Conservation (phyloP, 2,797 vertebrate genomes). For the Loris lydekkerianus region DNA sequence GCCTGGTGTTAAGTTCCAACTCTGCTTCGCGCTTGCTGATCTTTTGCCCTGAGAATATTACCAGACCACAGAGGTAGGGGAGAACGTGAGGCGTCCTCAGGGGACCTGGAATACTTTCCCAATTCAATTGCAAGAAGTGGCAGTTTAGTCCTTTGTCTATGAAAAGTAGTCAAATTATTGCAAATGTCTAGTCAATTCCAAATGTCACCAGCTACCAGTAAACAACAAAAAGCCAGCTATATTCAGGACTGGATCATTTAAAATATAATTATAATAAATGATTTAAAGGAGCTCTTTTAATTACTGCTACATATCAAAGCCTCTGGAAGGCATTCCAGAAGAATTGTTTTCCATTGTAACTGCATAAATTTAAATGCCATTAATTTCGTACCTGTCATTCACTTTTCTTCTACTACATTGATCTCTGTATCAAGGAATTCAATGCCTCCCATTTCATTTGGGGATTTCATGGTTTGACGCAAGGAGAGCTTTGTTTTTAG, state of each 20-base stretch:
- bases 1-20: background rate
- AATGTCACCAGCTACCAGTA: constrained; percentile 77
- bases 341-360: constrained; percentile 88
- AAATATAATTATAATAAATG: constrained; percentile 85
- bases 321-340: constrained; percentile 83
- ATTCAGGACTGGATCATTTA: constrained; percentile 82
- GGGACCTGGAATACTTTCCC: background rate
- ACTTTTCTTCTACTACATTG: constrained; percentile 84
- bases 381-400: constrained; percentile 88
- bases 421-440: constrained; percentile 83
- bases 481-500: constrained; percentile 71
- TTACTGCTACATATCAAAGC: constrained; percentile 85
- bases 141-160: constrained; percentile 52
- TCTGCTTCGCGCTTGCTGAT: background rate
- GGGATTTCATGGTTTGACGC: constrained; percentile 80
- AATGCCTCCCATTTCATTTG: constrained; percentile 75
- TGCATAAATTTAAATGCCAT: constrained; percentile 88
- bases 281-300: constrained; percentile 87
- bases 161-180: constrained; percentile 76
- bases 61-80: background rate
- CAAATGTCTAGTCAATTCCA: constrained; percentile 81
- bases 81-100: background rate
- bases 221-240: constrained; percentile 74
- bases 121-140: constrained; percentile 35
- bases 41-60: background rate